phyloP scores from a whole-genome alignment of 2,113 vertebrate species.

The Nothobranchius furzeri region DNA sequence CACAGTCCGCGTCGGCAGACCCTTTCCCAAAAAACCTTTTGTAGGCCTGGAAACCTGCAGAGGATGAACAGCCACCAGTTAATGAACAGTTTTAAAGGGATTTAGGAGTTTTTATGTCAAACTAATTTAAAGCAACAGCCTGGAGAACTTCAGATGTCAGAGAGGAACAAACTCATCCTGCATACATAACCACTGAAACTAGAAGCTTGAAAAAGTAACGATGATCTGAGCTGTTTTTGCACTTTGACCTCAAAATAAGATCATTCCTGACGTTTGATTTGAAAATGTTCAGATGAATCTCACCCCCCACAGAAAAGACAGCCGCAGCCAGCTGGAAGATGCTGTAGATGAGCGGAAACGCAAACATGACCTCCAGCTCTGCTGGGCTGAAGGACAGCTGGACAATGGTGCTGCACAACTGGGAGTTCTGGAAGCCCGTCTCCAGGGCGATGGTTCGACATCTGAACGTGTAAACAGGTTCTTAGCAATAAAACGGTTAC shows the following conservation, averaged over 20 bases:
- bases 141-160: too few species aligned
- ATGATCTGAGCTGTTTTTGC: too few species aligned
- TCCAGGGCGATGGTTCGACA: slow-evolving; percentile 94
- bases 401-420: slow-evolving; percentile 92
- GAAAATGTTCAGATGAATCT: slow-evolving; percentile 26
- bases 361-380: slow-evolving; percentile 88
- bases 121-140: background rate
- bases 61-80: slow-evolving; percentile 9
- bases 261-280: too few species aligned
- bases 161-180: too few species aligned
- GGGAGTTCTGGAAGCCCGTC: slow-evolving; percentile 93
- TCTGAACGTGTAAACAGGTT: slow-evolving; percentile 62
- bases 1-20: slow-evolving; percentile 26
- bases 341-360: slow-evolving; percentile 95
- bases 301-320: slow-evolving; percentile 79
- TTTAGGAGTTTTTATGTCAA: background rate
- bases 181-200: too few species aligned
- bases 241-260: too few species aligned
- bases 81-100: too few species aligned
- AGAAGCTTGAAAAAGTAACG: too few species aligned
- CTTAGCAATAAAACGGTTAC: background rate
- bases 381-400: slow-evolving; percentile 89
- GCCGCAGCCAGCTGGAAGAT: slow-evolving; percentile 88
- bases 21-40: slow-evolving; percentile 43
- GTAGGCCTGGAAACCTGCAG: slow-evolving; percentile 81